phyloP scores from a whole-genome alignment of 2,113 vertebrate species.

The Motacilla tschutschensis region DNA sequence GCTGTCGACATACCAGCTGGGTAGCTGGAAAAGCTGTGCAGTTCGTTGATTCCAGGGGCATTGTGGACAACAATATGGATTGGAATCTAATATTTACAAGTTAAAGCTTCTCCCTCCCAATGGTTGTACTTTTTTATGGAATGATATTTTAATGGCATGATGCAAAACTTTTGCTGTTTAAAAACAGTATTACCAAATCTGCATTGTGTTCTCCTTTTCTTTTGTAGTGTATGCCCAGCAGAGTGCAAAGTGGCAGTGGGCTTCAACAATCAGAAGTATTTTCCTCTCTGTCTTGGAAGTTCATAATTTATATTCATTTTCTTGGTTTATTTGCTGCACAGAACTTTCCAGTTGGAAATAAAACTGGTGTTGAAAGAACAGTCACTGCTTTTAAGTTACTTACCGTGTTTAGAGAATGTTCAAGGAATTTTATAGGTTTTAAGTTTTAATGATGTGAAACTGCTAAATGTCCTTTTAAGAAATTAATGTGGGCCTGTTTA shows the following conservation, averaged over 20 bases:
- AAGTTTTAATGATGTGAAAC: neutral
- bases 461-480: neutral
- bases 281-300: neutral
- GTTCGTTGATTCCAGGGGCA: slow-evolving; percentile 39
- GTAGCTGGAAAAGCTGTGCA: slow-evolving; percentile 40
- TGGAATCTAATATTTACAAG: slow-evolving; percentile 59
- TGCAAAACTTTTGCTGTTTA: slow-evolving; percentile 20
- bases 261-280: neutral
- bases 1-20: slow-evolving; percentile 51
- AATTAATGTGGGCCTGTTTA: neutral
- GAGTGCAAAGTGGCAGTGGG: neutral
- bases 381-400: neutral
- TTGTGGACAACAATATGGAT: slow-evolving; percentile 43
- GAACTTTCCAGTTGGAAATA: neutral
- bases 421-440: neutral
- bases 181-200: neutral
- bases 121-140: neutral
- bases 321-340: neutral
- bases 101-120: slow-evolving; percentile 29
- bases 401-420: neutral
- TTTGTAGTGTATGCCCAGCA: neutral
- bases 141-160: neutral
- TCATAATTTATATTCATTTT: neutral
- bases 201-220: neutral
- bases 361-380: neutral